Evolutionary conservation across 1,140 invertebrate genomes (phyloP).

Genomic region (Littorina saxatilis): DNA sequence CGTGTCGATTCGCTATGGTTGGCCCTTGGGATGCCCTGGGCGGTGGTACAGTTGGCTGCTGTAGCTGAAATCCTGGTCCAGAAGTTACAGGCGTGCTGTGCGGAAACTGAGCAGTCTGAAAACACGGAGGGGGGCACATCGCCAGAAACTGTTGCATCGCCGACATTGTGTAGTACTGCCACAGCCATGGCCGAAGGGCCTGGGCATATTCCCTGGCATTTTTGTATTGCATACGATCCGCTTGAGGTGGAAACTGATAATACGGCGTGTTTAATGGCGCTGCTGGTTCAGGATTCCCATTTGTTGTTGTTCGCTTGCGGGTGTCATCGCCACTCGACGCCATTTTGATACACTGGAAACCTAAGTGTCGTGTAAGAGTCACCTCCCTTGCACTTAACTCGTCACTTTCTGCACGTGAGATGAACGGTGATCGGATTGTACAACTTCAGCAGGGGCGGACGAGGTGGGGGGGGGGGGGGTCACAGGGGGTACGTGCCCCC

Average conservation of each 20-base stretch:
- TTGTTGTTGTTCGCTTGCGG: background rate
- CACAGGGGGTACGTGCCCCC: no score
- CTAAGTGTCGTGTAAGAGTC: background rate
- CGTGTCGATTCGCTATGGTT: constrained; percentile 4
- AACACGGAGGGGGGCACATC: constrained; percentile 27
- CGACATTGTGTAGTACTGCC: constrained; percentile 59
- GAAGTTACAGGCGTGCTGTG: background rate
- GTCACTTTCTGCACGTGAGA: no score
- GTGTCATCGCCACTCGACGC: background rate
- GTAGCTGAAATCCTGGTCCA: background rate
- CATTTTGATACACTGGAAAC: constrained; percentile 14
- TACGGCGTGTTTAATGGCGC: background rate
- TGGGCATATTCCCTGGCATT: constrained; percentile 63
- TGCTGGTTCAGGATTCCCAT: background rate
- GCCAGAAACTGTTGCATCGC: constrained; percentile 45
- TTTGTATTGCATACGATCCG: constrained; percentile 36
- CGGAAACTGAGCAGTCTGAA: background rate
- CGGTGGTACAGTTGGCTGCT: background rate
- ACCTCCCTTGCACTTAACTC: background rate
- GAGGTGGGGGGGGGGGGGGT: no score
- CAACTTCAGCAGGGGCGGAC: background rate
- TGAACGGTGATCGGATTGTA: background rate
- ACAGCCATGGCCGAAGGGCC: constrained; percentile 59
- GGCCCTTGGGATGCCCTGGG: background rate
- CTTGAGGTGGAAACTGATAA: background rate